Percentiles rank a stretch among this genome's conserved stretches.
phyloP scores from a whole-genome alignment of 2,797 vertebrate genomes.

The Amniataba percoides region DNA sequence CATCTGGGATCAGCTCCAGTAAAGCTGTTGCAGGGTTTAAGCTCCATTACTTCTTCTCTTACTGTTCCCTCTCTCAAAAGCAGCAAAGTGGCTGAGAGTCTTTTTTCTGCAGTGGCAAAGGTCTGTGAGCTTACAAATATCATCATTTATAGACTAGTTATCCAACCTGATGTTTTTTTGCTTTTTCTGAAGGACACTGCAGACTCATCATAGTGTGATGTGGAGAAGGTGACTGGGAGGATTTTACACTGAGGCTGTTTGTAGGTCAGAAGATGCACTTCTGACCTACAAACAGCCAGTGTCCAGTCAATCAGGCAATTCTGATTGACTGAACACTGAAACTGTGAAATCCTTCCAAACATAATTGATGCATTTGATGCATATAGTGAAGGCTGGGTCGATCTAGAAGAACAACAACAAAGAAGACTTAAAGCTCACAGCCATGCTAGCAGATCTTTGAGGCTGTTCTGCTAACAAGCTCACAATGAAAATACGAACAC shows the following conservation, averaged over 20 bases:
- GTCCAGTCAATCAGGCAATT: no score
- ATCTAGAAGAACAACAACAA: neutral
- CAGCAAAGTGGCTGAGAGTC: slow-evolving; percentile 45
- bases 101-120: slow-evolving; percentile 49
- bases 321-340: neutral
- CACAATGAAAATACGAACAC: neutral
- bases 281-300: no score
- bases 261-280: neutral
- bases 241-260: slow-evolving; percentile 11
- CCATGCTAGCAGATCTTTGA: no score
- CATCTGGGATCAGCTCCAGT: slow-evolving; percentile 42
- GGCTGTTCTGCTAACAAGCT: neutral
- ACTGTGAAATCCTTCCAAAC: neutral
- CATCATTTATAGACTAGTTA: slow-evolving; percentile 37
- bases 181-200: slow-evolving; percentile 34
- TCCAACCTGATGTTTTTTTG: slow-evolving; percentile 28
- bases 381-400: neutral
- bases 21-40: slow-evolving; percentile 47
- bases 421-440: neutral
- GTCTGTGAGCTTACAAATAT: slow-evolving; percentile 24
- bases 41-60: slow-evolving; percentile 34
- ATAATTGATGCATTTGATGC: neutral
- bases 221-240: slow-evolving; percentile 2
- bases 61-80: slow-evolving; percentile 31
- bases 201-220: slow-evolving; percentile 18